A percentile compares a stretch with the other conserved stretches of the same genome.
Conservation (phyloP, 2,113 vertebrate genomes). For the Nyctereutes procyonoides region DNA sequence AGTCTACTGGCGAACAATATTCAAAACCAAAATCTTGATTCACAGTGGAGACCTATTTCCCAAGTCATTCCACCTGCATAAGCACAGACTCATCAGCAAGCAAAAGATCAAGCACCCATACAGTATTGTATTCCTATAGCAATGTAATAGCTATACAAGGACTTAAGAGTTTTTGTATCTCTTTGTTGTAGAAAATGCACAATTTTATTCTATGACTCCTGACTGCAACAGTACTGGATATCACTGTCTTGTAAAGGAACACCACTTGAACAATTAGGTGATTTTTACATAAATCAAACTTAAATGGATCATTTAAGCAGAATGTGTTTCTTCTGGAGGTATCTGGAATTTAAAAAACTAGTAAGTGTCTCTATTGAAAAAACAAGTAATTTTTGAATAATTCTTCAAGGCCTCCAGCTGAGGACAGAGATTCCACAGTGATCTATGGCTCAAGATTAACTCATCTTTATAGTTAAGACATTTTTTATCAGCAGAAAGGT, state of each 20-base stretch:
- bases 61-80: neutral
- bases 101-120: neutral
- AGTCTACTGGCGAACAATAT: neutral
- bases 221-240: neutral
- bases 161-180: neutral
- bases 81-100: neutral
- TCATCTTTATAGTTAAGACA: neutral
- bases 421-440: neutral
- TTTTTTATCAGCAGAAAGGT: constrained; percentile 19
- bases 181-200: neutral
- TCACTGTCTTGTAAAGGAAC: neutral
- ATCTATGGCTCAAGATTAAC: neutral
- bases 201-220: neutral
- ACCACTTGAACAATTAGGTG: neutral
- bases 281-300: constrained; percentile 47
- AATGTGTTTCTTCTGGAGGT: neutral
- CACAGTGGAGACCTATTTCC: neutral
- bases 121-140: neutral
- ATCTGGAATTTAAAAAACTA: neutral
- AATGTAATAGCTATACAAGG: neutral
- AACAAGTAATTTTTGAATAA: neutral
- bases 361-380: neutral
- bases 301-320: neutral
- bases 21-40: constrained; percentile 12
- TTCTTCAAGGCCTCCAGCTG: neutral